These are phyloP conservation scores for Melanotus villosus DNA, from an alignment of 2,888 invertebrate species.

Conservation along the genomic window DNA sequence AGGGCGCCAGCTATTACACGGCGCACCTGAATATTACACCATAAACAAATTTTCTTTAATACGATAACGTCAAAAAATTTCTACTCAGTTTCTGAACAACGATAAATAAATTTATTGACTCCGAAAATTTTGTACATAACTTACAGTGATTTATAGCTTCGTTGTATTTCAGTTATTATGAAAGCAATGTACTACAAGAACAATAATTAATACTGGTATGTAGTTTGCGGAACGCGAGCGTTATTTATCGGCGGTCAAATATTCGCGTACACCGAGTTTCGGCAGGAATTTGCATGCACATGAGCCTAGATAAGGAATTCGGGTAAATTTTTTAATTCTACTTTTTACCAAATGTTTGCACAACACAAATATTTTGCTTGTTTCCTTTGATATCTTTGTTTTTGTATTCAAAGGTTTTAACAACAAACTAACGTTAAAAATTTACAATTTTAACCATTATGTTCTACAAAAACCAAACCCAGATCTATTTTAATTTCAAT, in stretches of 20 bases:
- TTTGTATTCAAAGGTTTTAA: no score
- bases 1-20: not conserved
- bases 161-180: conserved; percentile 29
- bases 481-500: no score
- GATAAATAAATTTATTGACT: conserved; percentile 3
- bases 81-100: not conserved
- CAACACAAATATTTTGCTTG: not conserved
- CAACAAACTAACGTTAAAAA: no score
- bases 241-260: conserved; percentile 51
- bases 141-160: conserved; percentile 15
- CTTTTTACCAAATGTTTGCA: not conserved
- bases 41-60: not conserved
- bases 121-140: conserved; percentile 13
- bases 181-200: conserved; percentile 33
- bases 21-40: conserved; percentile 4
- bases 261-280: conserved; percentile 40
- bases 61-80: no score
- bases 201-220: conserved; percentile 40
- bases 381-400: no score
- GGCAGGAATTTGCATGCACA: conserved; percentile 12
- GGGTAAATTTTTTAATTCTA: conserved; percentile 12
- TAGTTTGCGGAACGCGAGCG: conserved; percentile 35
- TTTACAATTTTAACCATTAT: no score
- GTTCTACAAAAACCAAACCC: no score
- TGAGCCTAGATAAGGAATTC: conserved; percentile 7